Evolutionary conservation across 1,140 invertebrate genomes (phyloP).

Genomic region (Pararge aegeria): DNA sequence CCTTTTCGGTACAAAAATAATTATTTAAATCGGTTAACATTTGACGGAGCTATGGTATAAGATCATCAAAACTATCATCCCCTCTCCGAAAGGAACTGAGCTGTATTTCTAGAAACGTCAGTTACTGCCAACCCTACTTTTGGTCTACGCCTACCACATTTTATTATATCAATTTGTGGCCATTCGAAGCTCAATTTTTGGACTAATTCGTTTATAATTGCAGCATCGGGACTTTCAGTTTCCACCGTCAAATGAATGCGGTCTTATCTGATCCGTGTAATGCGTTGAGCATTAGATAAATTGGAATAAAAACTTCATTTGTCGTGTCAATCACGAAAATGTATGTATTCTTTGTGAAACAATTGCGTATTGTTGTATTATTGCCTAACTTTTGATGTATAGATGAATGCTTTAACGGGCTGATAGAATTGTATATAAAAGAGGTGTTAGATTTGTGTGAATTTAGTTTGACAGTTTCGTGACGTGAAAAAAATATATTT

Average conservation of each 20-base stretch:
- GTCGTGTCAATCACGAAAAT: background rate
- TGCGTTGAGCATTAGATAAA: slow-evolving; percentile 27
- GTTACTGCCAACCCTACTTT: slow-evolving; percentile 25
- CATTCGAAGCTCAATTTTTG: slow-evolving; percentile 72
- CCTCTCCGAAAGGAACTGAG: too few relatives aligned
- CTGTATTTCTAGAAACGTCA: background rate
- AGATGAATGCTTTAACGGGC: too few relatives aligned
- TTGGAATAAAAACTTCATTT: slow-evolving; percentile 23
- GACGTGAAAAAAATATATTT: too few relatives aligned
- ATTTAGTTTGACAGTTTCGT: too few relatives aligned
- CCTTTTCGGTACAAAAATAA: too few relatives aligned
- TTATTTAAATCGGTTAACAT: too few relatives aligned
- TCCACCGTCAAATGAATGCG: slow-evolving; percentile 33
- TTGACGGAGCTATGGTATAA: too few relatives aligned
- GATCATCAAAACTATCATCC: too few relatives aligned
- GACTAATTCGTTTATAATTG: slow-evolving; percentile 77
- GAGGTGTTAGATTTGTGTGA: too few relatives aligned
- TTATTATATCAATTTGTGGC: slow-evolving; percentile 79
- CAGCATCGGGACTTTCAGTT: slow-evolving; percentile 51
- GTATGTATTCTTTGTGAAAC: background rate
- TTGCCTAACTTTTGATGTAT: background rate
- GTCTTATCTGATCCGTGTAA: slow-evolving; percentile 21
- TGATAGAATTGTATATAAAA: too few relatives aligned
- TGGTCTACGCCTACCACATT: slow-evolving; percentile 54
- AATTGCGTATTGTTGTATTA: background rate